Conservation (phyloP, 2,888 invertebrate genomes). For the Poecilus cupreus region DNA sequence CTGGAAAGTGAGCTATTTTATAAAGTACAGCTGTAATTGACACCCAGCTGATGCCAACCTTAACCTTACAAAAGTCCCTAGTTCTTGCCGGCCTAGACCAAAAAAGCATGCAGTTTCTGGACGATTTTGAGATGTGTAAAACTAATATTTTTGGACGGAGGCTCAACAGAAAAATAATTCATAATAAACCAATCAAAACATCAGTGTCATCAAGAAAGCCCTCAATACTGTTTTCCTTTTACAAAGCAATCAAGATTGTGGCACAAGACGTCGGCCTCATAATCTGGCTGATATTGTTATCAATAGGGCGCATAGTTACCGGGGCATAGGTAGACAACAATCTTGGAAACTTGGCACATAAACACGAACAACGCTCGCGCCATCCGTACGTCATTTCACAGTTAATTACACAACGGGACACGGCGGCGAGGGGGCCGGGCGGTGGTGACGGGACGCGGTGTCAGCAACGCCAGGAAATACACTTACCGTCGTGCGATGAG, state of each 20-base stretch:
- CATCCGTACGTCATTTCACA: conserved; percentile 56
- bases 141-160: too few species aligned
- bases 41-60: too few species aligned
- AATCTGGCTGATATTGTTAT: conserved; percentile 65
- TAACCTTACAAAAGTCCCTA: too few species aligned
- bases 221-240: conserved; percentile 64
- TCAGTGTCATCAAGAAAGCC: conserved; percentile 20
- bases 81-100: too few species aligned
- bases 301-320: conserved; percentile 61
- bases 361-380: conserved; percentile 51
- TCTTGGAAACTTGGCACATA: conserved; percentile 62
- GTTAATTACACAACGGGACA: conserved; percentile 50
- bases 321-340: conserved; percentile 63
- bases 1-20: too few species aligned
- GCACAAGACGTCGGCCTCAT: conserved; percentile 56
- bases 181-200: too few species aligned
- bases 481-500: neutral
- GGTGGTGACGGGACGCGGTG: neutral
- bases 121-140: too few species aligned
- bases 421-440: neutral
- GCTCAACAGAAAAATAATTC: too few species aligned
- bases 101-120: too few species aligned
- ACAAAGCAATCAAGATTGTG: conserved; percentile 65
- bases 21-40: too few species aligned
- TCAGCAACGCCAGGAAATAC: conserved; percentile 8